Evolutionary conservation across 1,140 invertebrate species (phyloP).

Genomic region (Formica selysi): DNA sequence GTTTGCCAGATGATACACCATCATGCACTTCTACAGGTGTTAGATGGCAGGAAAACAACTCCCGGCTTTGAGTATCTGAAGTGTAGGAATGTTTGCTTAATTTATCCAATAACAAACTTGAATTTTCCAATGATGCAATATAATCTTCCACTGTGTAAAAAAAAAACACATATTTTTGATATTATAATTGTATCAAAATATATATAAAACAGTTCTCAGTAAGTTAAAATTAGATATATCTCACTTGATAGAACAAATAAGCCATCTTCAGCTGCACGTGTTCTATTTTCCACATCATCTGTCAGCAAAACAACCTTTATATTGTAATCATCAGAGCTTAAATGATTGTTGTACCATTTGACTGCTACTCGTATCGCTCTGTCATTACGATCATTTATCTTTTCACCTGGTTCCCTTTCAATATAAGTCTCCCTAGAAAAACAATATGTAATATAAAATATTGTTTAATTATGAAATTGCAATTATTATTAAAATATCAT

Average conservation of each 20-base stretch:
- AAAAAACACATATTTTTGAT: conserved; percentile 45
- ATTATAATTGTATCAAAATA: background rate
- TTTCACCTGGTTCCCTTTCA: conserved; percentile 93
- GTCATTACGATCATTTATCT: conserved; percentile 96
- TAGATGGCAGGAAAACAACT: conserved; percentile 95
- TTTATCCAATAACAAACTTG: conserved; percentile 92
- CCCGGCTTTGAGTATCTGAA: conserved; percentile 88
- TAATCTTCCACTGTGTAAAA: conserved; percentile 83
- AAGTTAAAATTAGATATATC: conserved; percentile 35
- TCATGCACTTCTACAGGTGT: conserved; percentile 91
- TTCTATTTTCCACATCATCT: conserved; percentile 94
- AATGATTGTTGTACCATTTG: conserved; percentile 93
- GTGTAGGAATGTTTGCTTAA: conserved; percentile 90
- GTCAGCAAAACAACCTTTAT: conserved; percentile 93
- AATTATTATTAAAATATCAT: background rate
- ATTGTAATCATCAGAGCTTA: conserved; percentile 83
- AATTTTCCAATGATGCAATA: conserved; percentile 83
- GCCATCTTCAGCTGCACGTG: conserved; percentile 90
- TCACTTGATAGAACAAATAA: conserved; percentile 91
- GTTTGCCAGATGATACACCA: conserved; percentile 92
- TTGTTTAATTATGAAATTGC: background rate
- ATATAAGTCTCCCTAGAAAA: conserved; percentile 94
- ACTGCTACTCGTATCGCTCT: conserved; percentile 93
- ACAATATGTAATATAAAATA: conserved; percentile 63
- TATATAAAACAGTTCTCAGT: background rate